Evolutionary conservation across 2,888 invertebrate species (phyloP).

Genomic region (Thysanoteuthis rhombus): DNA sequence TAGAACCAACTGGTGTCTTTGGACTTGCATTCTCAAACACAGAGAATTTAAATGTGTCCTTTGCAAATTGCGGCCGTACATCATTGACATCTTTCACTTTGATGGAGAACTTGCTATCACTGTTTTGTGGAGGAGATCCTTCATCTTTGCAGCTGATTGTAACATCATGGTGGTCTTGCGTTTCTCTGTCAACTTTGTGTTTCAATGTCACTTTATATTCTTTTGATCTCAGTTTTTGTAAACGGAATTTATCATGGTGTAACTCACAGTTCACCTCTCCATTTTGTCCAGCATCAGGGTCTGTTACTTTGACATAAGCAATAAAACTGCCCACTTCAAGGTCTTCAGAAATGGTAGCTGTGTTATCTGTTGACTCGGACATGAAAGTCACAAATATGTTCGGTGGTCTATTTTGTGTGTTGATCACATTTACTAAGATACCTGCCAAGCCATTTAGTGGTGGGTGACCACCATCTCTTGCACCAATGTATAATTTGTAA

Average conservation of each 20-base stretch:
- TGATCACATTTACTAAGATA: constrained; percentile 70
- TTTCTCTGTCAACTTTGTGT: constrained; percentile 43
- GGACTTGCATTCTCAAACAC: constrained; percentile 40
- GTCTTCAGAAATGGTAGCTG: constrained; percentile 68
- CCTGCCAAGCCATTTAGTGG: constrained; percentile 69
- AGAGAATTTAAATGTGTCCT: constrained; percentile 35
- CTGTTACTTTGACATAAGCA: constrained; percentile 85
- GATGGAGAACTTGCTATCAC: constrained; percentile 39
- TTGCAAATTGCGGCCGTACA: constrained; percentile 41
- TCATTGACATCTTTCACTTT: constrained; percentile 44
- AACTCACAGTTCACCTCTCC: constrained; percentile 53
- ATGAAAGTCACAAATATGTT: constrained; percentile 84
- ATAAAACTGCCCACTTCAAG: constrained; percentile 90
- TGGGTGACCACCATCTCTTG: constrained; percentile 49
- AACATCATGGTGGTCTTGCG: constrained; percentile 37
- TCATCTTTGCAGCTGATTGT: constrained; percentile 43
- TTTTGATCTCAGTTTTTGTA: constrained; percentile 44
- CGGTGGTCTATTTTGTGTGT: constrained; percentile 88
- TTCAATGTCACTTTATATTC: constrained; percentile 42
- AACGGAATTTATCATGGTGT: constrained; percentile 46
- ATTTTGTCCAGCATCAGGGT: constrained; percentile 54
- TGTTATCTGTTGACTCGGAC: constrained; percentile 74
- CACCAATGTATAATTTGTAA: constrained; percentile 72
- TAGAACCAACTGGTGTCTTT: constrained; percentile 38
- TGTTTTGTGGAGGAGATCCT: constrained; percentile 39